Evolutionary conservation across 2,113 vertebrate genomes (phyloP), one percentile per base, ranked within the genome.

Genomic region (Megaptera novaeangliae): DNA sequence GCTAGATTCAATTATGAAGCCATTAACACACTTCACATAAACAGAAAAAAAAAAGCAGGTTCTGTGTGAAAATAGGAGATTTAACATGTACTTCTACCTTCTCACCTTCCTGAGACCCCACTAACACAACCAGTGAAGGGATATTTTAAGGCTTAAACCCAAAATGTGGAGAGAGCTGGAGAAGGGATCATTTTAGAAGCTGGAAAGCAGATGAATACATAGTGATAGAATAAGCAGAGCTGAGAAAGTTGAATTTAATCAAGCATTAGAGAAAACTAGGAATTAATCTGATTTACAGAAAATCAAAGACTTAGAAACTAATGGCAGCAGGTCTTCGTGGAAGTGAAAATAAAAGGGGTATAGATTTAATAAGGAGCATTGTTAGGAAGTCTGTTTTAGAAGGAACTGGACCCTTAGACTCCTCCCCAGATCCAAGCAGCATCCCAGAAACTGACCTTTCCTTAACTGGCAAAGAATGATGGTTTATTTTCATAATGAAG

Each of bases 21-120:
- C 44, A 81, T 77, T 88, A 93, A 94, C 80, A 94, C 11, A 84
- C 8, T 95, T 94, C 9, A 61, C 12, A 75, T 66, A 92, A 92
- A 96, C 71, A 82, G 85, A 95, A 96, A 97, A 83, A 75, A n/a
- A 96, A 94, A 96, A 85, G 14, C 25, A 88, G 41, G 29, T 52
- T 84, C 81, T 92, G 27, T 68, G 12, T 72, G 49, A 89, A 92
- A 87, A 90, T 17, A 93, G 31, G 66, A 81, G 15, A 85, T 87
- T 88, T 86, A 64, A 85, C 3, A 59, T 31, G 10, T 8, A 36
- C 7, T 74, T 88, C 29, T 59, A 52, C 31, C 5, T 63, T 74
- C 61, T 80, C 25, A 6, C 17, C 13, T 91, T 92, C 36, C 3
- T 36, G 61, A 87, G 80, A 81, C 29, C 12, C 49, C 68, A 69